phyloP scores from a whole-genome alignment of 2,113 vertebrate genomes.

The Setophaga petechia region DNA sequence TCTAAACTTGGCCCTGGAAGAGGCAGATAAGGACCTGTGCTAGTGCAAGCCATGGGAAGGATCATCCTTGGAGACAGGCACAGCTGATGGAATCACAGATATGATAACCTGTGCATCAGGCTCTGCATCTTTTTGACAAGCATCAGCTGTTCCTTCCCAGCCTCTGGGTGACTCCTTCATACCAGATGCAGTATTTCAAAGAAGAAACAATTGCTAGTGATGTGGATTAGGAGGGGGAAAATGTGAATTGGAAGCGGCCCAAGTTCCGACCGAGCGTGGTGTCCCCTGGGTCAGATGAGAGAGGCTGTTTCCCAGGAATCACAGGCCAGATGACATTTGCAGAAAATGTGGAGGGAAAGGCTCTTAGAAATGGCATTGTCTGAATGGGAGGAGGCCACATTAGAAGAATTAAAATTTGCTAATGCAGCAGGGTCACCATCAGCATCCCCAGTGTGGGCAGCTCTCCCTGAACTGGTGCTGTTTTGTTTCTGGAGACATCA shows the following conservation, averaged over 20 bases:
- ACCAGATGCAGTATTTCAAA: slow-evolving; percentile 62
- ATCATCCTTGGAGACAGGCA: slow-evolving; percentile 47
- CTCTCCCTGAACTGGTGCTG: not conserved
- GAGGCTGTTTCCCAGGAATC: slow-evolving; percentile 61
- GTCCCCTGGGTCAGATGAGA: slow-evolving; percentile 61
- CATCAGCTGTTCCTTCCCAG: slow-evolving; percentile 56
- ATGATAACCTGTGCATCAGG: slow-evolving; percentile 62
- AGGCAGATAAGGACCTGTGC: slow-evolving; percentile 64
- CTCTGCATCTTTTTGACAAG: slow-evolving; percentile 59
- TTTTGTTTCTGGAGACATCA: not conserved
- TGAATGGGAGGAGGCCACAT: not conserved
- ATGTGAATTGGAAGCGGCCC: slow-evolving; percentile 10
- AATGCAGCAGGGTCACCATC: slow-evolving; percentile 22
- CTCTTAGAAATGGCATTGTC: slow-evolving; percentile 20
- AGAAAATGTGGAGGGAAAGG: slow-evolving; percentile 53
- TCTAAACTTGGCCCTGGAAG: slow-evolving; percentile 66
- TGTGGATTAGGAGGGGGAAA: not conserved
- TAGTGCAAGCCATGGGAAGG: slow-evolving; percentile 58
- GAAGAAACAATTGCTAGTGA: slow-evolving; percentile 54
- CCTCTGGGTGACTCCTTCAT: slow-evolving; percentile 56
- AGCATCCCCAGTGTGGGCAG: not conserved
- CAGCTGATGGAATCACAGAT: slow-evolving; percentile 59
- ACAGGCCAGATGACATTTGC: slow-evolving; percentile 51
- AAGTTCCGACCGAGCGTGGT: slow-evolving; percentile 16
- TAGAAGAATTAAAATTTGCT: slow-evolving; percentile 11